These are phyloP conservation scores for Sphenopsis melanotis DNA, from an alignment of 2,797 vertebrate genomes.

Conservation along the genomic window DNA sequence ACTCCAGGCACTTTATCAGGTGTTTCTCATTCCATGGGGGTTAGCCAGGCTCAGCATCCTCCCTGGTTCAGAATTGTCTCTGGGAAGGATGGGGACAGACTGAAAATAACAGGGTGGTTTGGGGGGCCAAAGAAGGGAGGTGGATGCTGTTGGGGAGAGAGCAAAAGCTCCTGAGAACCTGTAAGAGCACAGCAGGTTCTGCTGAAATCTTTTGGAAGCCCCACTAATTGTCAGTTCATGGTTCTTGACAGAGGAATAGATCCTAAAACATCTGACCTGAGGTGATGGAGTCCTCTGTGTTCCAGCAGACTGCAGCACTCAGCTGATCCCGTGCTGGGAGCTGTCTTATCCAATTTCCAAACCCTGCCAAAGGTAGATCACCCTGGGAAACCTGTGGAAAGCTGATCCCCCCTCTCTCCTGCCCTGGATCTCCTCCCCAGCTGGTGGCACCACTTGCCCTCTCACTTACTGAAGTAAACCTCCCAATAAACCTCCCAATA, in stretches of 20 bases:
- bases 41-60: background rate
- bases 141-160: background rate
- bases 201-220: background rate
- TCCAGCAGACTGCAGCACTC: background rate
- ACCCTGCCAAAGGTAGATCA: background rate
- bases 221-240: background rate
- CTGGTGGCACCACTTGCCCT: background rate
- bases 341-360: background rate
- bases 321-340: accelerated
- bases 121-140: background rate
- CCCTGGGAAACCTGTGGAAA: background rate
- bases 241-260: background rate
- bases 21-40: background rate
- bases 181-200: background rate
- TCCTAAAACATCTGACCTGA: background rate
- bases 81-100: background rate
- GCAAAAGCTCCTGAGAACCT: background rate
- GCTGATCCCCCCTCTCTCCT: background rate
- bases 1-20: background rate
- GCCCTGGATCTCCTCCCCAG: background rate
- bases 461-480: constrained; percentile 23
- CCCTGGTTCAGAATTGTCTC: background rate
- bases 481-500: constrained; percentile 36
- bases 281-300: background rate
- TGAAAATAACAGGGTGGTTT: background rate